These are phyloP conservation scores for Piezodorus guildinii DNA, from an alignment of 1,140 invertebrate genomes.

Conservation along the genomic window DNA sequence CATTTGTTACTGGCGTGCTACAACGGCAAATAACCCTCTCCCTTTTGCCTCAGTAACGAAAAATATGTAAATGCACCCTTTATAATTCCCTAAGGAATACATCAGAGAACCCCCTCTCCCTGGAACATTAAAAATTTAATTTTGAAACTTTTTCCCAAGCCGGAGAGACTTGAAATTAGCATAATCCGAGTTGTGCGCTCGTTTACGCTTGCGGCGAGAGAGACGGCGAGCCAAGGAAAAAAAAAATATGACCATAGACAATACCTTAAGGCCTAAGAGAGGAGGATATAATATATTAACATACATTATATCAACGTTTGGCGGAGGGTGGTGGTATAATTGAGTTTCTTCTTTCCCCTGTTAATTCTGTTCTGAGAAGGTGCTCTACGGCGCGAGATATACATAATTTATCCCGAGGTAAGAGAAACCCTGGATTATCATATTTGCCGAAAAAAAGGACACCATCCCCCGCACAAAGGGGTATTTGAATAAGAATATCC, in stretches of 20 bases:
- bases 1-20: too few species aligned
- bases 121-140: conserved; percentile 16
- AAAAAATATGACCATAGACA: conserved; percentile 4
- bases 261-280: conserved; percentile 1
- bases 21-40: too few species aligned
- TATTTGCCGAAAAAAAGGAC: conserved; percentile 4
- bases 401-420: background rate
- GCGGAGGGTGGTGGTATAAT: background rate
- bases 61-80: conserved; percentile 1
- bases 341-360: background rate
- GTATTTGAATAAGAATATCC: conserved; percentile 4
- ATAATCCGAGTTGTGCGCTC: conserved; percentile 8
- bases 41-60: too few species aligned
- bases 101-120: background rate
- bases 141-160: conserved; percentile 15
- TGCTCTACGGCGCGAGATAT: background rate
- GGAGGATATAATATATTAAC: conserved; percentile 3
- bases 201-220: conserved; percentile 1
- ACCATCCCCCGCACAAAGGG: background rate
- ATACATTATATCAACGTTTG: background rate
- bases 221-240: background rate
- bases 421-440: conserved; percentile 6
- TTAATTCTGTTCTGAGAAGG: conserved; percentile 4
- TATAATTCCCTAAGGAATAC: conserved; percentile 13
- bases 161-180: background rate